Conservation (phyloP, 2,888 invertebrate species). For the Limnephilus marmoratus region DNA sequence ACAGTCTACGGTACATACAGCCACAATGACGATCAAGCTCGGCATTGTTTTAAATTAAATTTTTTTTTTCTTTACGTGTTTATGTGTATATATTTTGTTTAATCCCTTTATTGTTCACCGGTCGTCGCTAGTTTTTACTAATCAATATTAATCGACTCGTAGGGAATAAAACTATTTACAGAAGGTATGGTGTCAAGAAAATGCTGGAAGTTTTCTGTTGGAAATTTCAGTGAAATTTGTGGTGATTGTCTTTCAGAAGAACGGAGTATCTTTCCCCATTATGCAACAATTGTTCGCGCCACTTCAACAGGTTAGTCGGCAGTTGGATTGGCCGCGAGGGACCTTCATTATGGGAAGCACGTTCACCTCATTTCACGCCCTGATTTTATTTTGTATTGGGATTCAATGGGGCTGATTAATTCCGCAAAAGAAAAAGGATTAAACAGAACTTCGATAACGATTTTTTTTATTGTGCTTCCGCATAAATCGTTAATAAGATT, state of each 20-base stretch:
- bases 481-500: background rate
- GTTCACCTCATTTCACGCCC: background rate
- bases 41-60: too few species aligned
- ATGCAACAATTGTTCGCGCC: background rate
- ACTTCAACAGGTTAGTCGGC: background rate
- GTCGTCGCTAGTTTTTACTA: too few species aligned
- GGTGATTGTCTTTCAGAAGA: background rate
- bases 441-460: background rate
- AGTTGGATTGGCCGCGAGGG: background rate
- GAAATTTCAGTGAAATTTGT: background rate
- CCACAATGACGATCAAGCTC: too few species aligned
- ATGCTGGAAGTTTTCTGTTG: too few species aligned
- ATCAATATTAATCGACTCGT: too few species aligned
- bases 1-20: too few species aligned
- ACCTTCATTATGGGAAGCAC: background rate
- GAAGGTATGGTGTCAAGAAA: too few species aligned
- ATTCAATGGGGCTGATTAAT: background rate
- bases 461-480: background rate
- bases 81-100: too few species aligned
- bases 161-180: too few species aligned
- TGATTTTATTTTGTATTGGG: background rate
- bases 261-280: background rate
- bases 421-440: background rate
- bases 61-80: too few species aligned
- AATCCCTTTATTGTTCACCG: too few species aligned